Conservation (phyloP, 2,797 vertebrate species). For the Decapterus maruadsi region DNA sequence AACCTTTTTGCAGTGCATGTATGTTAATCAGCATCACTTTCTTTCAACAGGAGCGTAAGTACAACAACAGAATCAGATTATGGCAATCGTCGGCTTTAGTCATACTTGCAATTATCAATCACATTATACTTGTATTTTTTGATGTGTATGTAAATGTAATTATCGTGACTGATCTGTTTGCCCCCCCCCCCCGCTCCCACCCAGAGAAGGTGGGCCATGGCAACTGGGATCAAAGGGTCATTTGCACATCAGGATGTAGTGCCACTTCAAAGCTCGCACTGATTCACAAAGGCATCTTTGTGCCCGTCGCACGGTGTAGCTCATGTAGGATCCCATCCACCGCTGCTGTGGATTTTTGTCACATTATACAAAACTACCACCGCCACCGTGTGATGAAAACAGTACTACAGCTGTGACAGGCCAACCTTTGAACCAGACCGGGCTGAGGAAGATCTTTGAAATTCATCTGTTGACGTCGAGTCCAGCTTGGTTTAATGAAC, state of each 20-base stretch:
- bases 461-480: constrained; percentile 36
- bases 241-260: constrained; percentile 80
- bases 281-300: constrained; percentile 74
- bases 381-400: constrained; percentile 5
- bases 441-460: constrained; percentile 49
- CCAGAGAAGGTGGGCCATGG: constrained; percentile 35
- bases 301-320: constrained; percentile 28
- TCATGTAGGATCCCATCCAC: constrained; percentile 37
- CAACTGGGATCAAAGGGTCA: constrained; percentile 76
- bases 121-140: constrained; percentile 44
- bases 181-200: constrained; percentile 23
- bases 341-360: constrained; percentile 34
- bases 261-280: constrained; percentile 73
- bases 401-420: constrained; percentile 10
- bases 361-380: constrained; percentile 52
- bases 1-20: neutral
- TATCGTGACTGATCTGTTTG: constrained; percentile 54
- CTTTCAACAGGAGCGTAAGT: constrained; percentile 6
- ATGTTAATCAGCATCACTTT: neutral
- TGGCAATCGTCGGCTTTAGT: neutral
- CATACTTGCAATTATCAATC: constrained; percentile 31
- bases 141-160: constrained; percentile 59
- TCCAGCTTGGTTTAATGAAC: constrained; percentile 50
- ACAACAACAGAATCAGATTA: constrained; percentile 11
- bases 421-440: constrained; percentile 55